Base-by-base conservation (phyloP, 2,888 invertebrate genomes). In the Melieria omissa region DNA sequence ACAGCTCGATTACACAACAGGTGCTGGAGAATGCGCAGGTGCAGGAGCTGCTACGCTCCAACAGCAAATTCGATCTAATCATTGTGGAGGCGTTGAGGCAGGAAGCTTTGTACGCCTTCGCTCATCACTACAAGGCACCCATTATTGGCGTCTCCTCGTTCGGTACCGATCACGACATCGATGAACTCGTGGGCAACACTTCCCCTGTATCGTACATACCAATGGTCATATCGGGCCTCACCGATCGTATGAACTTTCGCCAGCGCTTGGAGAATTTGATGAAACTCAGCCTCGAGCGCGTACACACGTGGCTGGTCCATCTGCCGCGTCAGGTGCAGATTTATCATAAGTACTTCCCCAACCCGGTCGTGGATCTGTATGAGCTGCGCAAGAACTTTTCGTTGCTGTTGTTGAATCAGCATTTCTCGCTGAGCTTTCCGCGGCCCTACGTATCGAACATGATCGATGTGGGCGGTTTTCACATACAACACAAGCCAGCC, bases 401-500 rank as follows among this genome's bases (percentile, higher is more conserved):
- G 8, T 60, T 82, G 12, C 73, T 80, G 10, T 71, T 83, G 5
- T 42, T 82, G 1, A 83, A 83, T 71, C 77, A 74, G n/a, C 83
- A 83, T 70, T 76, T 78, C 47, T 78, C 78, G 7, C 61, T 81
- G 16, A 74, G 77, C 57, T 77, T 70, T 66, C 78, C 81, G 0
- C 78, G 80, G 9, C 81, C 83, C 0, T 80, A 81, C 70, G 61
- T 80, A 57, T 79, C 82, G 1, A 83, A 83, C 71, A 80, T 81
- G 78, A 77, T 83, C n/a, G 82, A 83, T 74, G 78, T 82, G 6
- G 82, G 81, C 10, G 83, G 82, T 6, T 74, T 83, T 71, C 81
- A 82, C 63, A 74, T 83, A 5, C 78, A 79, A 57, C 73, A 74
- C 4, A 68, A 77, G 29, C 42, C 65, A 2, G 75, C 77, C 5